Evolutionary conservation across 2,797 vertebrate species (phyloP), one percentile per base, ranked within the genome.

Genomic region (Poecilia velifera): DNA sequence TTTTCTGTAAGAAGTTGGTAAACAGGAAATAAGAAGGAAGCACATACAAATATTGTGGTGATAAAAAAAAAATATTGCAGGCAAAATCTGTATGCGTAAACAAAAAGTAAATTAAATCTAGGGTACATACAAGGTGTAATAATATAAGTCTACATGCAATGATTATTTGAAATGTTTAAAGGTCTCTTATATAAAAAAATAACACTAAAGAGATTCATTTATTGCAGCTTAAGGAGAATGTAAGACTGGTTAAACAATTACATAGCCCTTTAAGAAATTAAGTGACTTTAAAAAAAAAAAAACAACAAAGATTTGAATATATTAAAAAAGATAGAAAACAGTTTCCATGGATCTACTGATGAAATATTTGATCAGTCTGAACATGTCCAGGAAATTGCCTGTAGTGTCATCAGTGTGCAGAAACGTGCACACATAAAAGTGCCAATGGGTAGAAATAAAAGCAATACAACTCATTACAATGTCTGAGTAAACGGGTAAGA

Each of bases 81-180:
- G 95, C 95, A 94, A 92, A 90, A 90, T 93, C 79, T 87, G 85
- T 87, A 88, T 88, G 92, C 78, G 87, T 92, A 93, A 88, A 88
- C 86, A 90, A 89, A 94, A 93, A 82, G 82, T 89, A 90, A 91
- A 88, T 91, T 90, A 84, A 84, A 89, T 90, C 92, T 94, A 95
- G 86, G 84, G 93, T 90, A 94, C 92, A 82, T 91, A 92, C 84
- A 90, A 79, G 87, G 84, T 91, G 90, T 90, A 85, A 90, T 93
- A 94, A 90, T 93, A 94, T 81, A 93, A 87, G 93, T 90, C 93
- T 93, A 95, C 95, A 96, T 96, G 96, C 95, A 96, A 93, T 89
- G 91, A 94, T 95, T 93, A 93, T 91, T 94, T 92, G 90, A 89
- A 95, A 93, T 85, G 86, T 89, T 89, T 92, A 88, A 90, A 90